Evolutionary conservation across 2,797 vertebrate species (phyloP).

Genomic region (Coendou prehensilis): DNA sequence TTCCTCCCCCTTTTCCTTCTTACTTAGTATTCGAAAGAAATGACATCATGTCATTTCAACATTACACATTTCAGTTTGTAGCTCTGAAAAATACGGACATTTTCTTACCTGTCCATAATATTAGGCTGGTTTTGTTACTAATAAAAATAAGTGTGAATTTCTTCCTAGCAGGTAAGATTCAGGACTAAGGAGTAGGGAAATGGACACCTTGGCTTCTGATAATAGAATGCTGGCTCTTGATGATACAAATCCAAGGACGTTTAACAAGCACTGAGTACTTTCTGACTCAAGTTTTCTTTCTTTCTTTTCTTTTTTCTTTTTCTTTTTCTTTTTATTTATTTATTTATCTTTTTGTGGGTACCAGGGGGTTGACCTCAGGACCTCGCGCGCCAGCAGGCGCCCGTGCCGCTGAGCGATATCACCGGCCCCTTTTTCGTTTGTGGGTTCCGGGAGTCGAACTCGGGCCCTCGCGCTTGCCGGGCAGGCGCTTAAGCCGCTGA

Average conservation of each 20-base stretch:
- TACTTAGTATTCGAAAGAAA: not conserved
- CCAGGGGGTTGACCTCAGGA: too few species aligned
- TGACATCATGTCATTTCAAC: not conserved
- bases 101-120: not conserved
- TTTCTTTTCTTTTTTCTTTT: not conserved
- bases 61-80: not conserved
- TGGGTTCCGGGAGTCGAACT: too few species aligned
- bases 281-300: constrained; percentile 19
- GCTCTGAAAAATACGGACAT: not conserved
- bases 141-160: not conserved
- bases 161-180: constrained; percentile 1
- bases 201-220: not conserved
- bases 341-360: too few species aligned
- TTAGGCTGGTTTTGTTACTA: not conserved
- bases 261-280: not conserved
- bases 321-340: too few species aligned
- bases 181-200: not conserved
- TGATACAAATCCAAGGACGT: constrained; percentile 17
- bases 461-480: too few species aligned
- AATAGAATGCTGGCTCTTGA: not conserved
- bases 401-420: too few species aligned
- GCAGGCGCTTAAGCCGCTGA: too few species aligned
- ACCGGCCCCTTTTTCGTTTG: too few species aligned
- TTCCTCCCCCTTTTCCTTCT: not conserved
- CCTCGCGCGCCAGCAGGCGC: too few species aligned